Evolutionary conservation across 2,888 invertebrate species (phyloP), one percentile per base, ranked within the genome.

Genomic region (Drosophila gaucha): DNA sequence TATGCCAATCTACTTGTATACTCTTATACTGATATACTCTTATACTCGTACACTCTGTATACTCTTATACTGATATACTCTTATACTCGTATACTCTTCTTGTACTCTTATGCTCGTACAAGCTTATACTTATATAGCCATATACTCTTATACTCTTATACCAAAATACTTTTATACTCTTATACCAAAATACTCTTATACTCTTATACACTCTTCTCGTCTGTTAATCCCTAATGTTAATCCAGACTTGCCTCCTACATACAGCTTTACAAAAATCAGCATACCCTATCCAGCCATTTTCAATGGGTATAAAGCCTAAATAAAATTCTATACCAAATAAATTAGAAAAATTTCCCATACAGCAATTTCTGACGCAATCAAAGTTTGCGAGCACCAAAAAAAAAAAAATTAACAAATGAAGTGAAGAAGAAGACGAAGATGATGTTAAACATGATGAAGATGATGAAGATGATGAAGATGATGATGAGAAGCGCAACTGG

Each of bases 371-470:
- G 47, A 80, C 58, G 67, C 67, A 78, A 67, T 82, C 82, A 74
- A 82, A 78, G 44, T 84, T 79, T 65, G 69, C 59, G 56, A 50
- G 38, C 18, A 33, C 24, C 31, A 47, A 65, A 75, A 79, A 67
- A 56, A 71, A 68, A 80, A 72, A 59, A 65, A 67, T n/a, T 24
- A 33, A 41, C 58, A 51, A 41, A 39, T 39, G 39, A 57, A 44
- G n/a, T n/a, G 30, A 52, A 12, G 14, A 3, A 6, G 6, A 24
- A 18, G n/a, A 28, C 33, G 16, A 18, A 4, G 10, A 38, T 33
- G n/a, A 22, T n/a, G 3, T n/a, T n/a, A n/a, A n/a, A n/a, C n/a
- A 26, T 31, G 24, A 26, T 20, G 30, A n/a, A 14, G 46, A 20
- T 30, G 18, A 8, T 20, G 18, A 6, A 9, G 44, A 20, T n/a